Evolutionary conservation across 2,113 vertebrate genomes (phyloP).

Genomic region (Lepus timidus): DNA sequence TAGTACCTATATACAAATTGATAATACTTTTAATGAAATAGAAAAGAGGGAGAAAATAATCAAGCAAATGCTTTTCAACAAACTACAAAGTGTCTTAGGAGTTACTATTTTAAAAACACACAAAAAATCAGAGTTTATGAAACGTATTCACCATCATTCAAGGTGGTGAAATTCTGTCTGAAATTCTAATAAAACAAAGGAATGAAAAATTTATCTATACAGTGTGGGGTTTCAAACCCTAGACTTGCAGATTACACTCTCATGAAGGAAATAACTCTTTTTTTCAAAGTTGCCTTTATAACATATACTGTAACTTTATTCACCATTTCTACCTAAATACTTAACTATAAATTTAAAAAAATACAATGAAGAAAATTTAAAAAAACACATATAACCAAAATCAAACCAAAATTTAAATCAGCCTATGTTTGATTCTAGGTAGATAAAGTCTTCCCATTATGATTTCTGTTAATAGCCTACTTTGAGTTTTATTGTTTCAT

Average conservation of each 20-base stretch:
- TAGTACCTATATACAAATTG: not conserved
- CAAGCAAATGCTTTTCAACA: not conserved
- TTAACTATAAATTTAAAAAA: slow-evolving; percentile 26
- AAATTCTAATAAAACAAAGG: not conserved
- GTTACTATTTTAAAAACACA: not conserved
- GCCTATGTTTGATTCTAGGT: not conserved
- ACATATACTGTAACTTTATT: not conserved
- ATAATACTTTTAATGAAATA: not conserved
- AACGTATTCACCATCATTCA: not conserved
- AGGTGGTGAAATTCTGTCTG: not conserved
- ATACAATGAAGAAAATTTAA: slow-evolving; percentile 9
- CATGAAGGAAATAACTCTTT: slow-evolving; percentile 25
- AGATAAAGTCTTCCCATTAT: not conserved
- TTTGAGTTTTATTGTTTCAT: slow-evolving; percentile 12
- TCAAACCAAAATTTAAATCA: not conserved
- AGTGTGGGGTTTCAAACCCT: not conserved
- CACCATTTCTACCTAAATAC: not conserved
- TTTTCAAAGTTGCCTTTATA: not conserved
- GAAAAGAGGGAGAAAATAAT: not conserved
- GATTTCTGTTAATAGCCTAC: not conserved
- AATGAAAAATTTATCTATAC: not conserved
- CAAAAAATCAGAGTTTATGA: not conserved
- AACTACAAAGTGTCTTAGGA: not conserved
- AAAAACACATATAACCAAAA: slow-evolving; percentile 40
- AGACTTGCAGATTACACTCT: not conserved